phyloP scores from a whole-genome alignment of 2,797 vertebrate species.

The Sphaeramia orbicularis region DNA sequence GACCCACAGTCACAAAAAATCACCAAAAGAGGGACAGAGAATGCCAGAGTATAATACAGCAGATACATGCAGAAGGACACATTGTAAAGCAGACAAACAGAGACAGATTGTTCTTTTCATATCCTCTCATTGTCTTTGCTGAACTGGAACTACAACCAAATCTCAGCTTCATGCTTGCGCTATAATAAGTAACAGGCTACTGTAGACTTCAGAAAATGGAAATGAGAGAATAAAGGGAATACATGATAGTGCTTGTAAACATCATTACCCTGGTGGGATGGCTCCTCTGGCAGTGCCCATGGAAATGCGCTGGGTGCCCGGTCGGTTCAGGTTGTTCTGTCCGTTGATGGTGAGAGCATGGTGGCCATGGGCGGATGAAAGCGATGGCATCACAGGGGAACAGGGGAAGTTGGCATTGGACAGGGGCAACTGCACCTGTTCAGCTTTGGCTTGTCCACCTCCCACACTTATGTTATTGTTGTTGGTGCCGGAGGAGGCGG shows the following conservation, averaged over 20 bases:
- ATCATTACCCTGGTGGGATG: constrained; percentile 92
- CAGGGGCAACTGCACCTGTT: constrained; percentile 82
- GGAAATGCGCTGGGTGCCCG: constrained; percentile 89
- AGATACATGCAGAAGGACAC: constrained; percentile 40
- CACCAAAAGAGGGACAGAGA: constrained; percentile 20
- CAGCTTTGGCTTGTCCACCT: constrained; percentile 80
- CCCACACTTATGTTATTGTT: constrained; percentile 81
- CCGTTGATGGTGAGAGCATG: constrained; percentile 86
- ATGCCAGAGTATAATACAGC: constrained; percentile 24
- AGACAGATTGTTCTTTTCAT: constrained; percentile 42
- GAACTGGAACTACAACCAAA: constrained; percentile 42
- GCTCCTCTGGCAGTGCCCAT: constrained; percentile 86
- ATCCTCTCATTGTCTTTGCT: constrained; percentile 33
- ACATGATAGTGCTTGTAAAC: constrained; percentile 24
- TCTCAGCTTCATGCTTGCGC: constrained; percentile 5
- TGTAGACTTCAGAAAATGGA: constrained; percentile 15
- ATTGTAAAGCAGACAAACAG: constrained; percentile 51
- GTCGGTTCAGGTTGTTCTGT: constrained; percentile 97
- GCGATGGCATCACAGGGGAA: constrained; percentile 82
- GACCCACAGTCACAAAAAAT: constrained; percentile 30
- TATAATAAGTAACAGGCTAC: constrained; percentile 16
- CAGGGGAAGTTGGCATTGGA: constrained; percentile 81
- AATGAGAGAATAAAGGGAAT: constrained; percentile 26
- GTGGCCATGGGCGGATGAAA: constrained; percentile 78
- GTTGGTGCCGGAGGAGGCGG: constrained; percentile 72